Conservation (phyloP, 2,113 vertebrate species). For the Campylorhamphus procurvoides region DNA sequence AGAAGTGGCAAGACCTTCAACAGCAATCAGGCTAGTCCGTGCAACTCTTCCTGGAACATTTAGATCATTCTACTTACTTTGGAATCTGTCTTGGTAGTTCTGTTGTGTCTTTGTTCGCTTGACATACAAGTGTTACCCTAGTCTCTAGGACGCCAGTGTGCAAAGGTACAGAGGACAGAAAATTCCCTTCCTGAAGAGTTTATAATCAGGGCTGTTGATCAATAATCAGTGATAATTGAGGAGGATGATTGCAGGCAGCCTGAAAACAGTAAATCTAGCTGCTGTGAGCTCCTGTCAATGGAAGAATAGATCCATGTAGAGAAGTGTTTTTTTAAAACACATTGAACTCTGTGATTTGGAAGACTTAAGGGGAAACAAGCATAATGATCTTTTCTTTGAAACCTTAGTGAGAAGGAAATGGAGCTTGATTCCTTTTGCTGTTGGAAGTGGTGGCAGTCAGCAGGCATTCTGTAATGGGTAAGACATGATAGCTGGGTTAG, state of each 20-base stretch:
- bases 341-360: neutral
- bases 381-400: neutral
- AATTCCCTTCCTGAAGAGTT: neutral
- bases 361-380: neutral
- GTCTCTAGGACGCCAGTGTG: neutral
- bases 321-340: neutral
- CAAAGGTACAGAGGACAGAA: neutral
- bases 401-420: neutral
- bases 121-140: neutral
- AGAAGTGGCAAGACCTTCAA: neutral
- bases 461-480: neutral
- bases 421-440: neutral
- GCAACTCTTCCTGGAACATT: neutral
- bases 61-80: neutral
- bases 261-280: neutral
- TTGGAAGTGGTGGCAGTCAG: neutral
- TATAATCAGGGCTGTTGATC: neutral
- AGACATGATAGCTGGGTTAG: neutral
- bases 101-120: neutral
- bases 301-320: neutral
- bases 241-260: neutral
- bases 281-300: neutral
- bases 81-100: neutral
- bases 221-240: neutral
- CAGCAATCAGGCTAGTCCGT: neutral